Evolutionary conservation across 2,888 invertebrate species (phyloP).

Genomic region (Metopia argyrocephala): DNA sequence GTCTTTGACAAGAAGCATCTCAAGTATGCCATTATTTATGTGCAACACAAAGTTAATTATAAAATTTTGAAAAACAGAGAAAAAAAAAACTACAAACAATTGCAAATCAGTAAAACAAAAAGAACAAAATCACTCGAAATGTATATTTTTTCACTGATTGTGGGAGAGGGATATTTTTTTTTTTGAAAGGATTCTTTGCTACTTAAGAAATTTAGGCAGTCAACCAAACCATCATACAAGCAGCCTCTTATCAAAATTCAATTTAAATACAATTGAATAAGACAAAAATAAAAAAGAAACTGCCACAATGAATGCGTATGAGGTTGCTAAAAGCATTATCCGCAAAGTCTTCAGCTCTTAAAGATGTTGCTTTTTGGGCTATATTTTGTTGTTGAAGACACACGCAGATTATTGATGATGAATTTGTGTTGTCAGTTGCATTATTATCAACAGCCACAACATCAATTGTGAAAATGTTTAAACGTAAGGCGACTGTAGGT

Average conservation of each 20-base stretch:
- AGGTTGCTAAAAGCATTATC: background rate
- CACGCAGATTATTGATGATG: conserved; percentile 51
- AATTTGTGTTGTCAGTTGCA: conserved; percentile 51
- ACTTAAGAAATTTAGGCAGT: too few species aligned
- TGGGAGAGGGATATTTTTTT: background rate
- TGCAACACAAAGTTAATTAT: background rate
- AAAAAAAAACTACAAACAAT: too few species aligned
- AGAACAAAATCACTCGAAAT: background rate
- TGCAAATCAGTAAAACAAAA: too few species aligned
- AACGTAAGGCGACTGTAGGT: conserved; percentile 15
- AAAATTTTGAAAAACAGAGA: background rate
- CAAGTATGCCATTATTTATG: background rate
- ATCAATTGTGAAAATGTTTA: conserved; percentile 50
- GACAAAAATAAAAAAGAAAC: too few species aligned
- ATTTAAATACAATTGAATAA: conserved; percentile 59
- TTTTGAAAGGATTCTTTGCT: conserved; percentile 3
- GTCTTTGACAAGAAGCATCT: background rate
- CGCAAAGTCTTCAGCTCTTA: background rate
- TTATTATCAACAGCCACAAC: conserved; percentile 52
- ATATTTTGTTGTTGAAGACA: background rate
- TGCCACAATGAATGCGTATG: conserved; percentile 41
- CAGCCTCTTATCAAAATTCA: conserved; percentile 47
- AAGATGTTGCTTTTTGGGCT: too few species aligned
- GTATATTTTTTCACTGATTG: background rate
- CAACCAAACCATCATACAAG: background rate